Evolutionary conservation across 92 coral and sea anemone genomes (phyloP).

Genomic region (Epizoanthus ramosus): DNA sequence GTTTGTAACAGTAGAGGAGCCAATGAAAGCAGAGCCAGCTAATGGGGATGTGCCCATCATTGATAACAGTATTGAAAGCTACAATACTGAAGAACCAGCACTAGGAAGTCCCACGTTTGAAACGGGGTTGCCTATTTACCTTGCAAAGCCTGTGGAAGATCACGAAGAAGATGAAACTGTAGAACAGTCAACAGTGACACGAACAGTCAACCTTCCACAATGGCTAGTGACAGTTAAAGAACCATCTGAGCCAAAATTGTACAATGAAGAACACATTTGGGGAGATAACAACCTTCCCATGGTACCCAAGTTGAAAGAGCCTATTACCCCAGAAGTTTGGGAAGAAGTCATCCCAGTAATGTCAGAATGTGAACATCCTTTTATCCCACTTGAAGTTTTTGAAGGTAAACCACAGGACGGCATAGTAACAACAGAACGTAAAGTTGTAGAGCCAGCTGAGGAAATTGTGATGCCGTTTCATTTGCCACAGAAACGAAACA

Average conservation of each 20-base stretch:
- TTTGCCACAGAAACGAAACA: no score
- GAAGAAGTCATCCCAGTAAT: slow-evolving; percentile 12
- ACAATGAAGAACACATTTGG: slow-evolving; percentile 27
- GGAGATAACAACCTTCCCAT: neutral
- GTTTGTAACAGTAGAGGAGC: neutral
- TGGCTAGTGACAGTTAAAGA: slow-evolving; percentile 36
- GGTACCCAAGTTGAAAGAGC: neutral
- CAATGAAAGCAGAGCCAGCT: neutral
- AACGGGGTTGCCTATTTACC: slow-evolving; percentile 51
- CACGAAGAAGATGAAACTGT: slow-evolving; percentile 20
- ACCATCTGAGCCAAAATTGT: slow-evolving; percentile 19
- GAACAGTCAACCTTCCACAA: slow-evolving; percentile 22
- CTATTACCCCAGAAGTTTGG: neutral
- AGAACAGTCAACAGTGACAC: slow-evolving; percentile 5
- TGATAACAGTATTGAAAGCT: no score
- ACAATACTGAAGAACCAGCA: neutral
- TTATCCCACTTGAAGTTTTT: slow-evolving; percentile 26
- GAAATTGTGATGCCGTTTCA: neutral
- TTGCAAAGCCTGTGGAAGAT: slow-evolving; percentile 43
- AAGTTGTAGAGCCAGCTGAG: slow-evolving; percentile 15
- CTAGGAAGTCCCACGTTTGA: slow-evolving; percentile 32
- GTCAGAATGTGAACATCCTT: slow-evolving; percentile 34
- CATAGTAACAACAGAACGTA: slow-evolving; percentile 7
- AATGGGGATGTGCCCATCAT: no score
- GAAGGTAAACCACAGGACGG: slow-evolving; percentile 13